Percentiles rank a stretch among this genome's conserved stretches.
Conservation (phyloP, 2,888 invertebrate species). For the Aphidius colemani region DNA sequence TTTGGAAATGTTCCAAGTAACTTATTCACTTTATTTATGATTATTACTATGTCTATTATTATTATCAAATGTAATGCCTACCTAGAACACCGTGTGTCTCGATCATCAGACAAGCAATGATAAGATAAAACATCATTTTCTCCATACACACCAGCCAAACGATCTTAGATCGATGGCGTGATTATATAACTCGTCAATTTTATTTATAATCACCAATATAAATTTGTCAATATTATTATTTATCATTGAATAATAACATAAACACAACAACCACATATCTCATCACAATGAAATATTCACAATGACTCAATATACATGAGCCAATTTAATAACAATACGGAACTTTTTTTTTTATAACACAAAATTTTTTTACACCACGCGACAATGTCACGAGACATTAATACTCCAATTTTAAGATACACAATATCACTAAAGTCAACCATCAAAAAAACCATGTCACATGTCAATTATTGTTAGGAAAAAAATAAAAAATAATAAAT, state of each 20-base stretch:
- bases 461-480: too few species aligned
- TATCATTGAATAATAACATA: slow-evolving; percentile 11
- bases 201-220: slow-evolving; percentile 3
- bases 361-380: slow-evolving; percentile 20
- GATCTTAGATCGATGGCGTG: slow-evolving; percentile 2
- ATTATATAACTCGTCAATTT: background rate
- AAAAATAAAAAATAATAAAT: too few species aligned
- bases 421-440: slow-evolving; percentile 3
- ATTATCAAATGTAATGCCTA: slow-evolving; percentile 32
- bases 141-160: slow-evolving; percentile 30
- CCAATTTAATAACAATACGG: slow-evolving; percentile 1
- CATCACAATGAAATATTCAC: slow-evolving; percentile 14
- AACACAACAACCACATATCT: slow-evolving; percentile 14
- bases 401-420: background rate
- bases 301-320: slow-evolving; percentile 14
- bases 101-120: slow-evolving; percentile 48
- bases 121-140: slow-evolving; percentile 53
- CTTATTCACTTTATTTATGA: slow-evolving; percentile 6
- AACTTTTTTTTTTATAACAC: slow-evolving; percentile 4
- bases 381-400: slow-evolving; percentile 16
- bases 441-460: background rate
- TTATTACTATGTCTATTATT: background rate
- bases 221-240: slow-evolving; percentile 4
- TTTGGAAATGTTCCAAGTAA: slow-evolving; percentile 3
- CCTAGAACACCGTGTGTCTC: slow-evolving; percentile 50